Evolutionary conservation across 2,797 vertebrate species (phyloP).

Genomic region (Jordanella pulchra): DNA sequence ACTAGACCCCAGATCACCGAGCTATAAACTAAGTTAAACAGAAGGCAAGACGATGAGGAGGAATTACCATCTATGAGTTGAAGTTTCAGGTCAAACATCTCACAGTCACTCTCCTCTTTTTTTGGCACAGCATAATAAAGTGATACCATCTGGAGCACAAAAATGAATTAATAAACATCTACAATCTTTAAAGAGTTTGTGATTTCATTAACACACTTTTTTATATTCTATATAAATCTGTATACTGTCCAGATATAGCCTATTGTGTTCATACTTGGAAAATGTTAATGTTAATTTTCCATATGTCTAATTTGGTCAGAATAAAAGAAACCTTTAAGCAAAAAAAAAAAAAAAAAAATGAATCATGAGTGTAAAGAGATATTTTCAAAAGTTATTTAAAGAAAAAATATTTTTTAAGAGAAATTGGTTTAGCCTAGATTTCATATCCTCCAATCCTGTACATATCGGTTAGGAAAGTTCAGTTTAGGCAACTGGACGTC

Average conservation of each 20-base stretch:
- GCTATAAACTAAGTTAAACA: neutral
- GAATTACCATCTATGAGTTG: constrained; percentile 47
- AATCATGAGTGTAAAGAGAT: no score
- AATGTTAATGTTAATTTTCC: no score
- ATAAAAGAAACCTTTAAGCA: no score
- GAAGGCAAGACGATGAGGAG: neutral
- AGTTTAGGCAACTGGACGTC: no score
- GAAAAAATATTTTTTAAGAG: no score
- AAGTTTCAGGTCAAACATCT: constrained; percentile 78
- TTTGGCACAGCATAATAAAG: constrained; percentile 82
- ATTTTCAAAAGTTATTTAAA: no score
- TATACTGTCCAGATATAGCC: neutral
- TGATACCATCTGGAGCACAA: constrained; percentile 79
- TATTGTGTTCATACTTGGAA: no score
- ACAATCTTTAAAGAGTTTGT: neutral
- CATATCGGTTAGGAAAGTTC: no score
- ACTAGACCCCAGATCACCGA: neutral
- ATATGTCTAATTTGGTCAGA: no score
- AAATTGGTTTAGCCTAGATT: no score
- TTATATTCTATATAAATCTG: neutral
- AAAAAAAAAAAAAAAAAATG: no score
- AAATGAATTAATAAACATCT: neutral
- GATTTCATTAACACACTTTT: neutral
- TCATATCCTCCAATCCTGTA: no score
- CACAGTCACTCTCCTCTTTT: constrained; percentile 71